Evolutionary conservation across 2,888 invertebrate species (phyloP), one percentile per base, ranked within the genome.

Genomic region (Odontothrips loti): DNA sequence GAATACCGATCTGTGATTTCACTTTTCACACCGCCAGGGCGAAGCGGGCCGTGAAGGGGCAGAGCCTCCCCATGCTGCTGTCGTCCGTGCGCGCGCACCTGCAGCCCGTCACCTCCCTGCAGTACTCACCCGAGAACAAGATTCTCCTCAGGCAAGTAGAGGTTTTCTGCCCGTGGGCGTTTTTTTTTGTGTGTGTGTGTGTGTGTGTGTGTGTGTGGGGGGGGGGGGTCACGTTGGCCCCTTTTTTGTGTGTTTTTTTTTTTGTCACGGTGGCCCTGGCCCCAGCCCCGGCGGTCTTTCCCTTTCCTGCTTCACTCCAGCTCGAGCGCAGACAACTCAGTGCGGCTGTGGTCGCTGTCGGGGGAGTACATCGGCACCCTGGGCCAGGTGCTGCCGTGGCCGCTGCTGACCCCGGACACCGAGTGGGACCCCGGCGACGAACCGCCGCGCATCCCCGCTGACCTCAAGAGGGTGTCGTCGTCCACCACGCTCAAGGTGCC

Each of bases 61-160:
- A 93, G 87, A 87, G 89, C 15, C 88, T 89, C 83, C 94, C 94
- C 8, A 86, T 92, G 84, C 88, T 95, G 83, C 89, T 93, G 81
- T 92, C 90, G 86, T 93, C 93, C 82, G 91, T 91, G 86, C 91
- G 91, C 84, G 95, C 91, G 0, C 96, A 96, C 86, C 87, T 91
- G 80, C 90, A 91, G 86, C 89, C 92, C 81, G 88, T 96, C 84
- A 92, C 91, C 84, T 88, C 90, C 81, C 86, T 95, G 80, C 89
- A 91, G 47, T 94, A 91, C 86, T 89, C 95, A 82, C 90, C 93
- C 83, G 89, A 91, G 80, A 89, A 91, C 34, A 88, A 91, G 85
- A 90, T 95, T 20, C 86, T 96, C 81, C 88, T 95, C 83, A 94
- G 91, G 94, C 93, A 86, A 84, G 85, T 83, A 15, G 27, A 47